Evolutionary conservation across 2,888 invertebrate species (phyloP), one percentile per base, ranked within the genome.

Genomic region (Drosophila austrosaltans): DNA sequence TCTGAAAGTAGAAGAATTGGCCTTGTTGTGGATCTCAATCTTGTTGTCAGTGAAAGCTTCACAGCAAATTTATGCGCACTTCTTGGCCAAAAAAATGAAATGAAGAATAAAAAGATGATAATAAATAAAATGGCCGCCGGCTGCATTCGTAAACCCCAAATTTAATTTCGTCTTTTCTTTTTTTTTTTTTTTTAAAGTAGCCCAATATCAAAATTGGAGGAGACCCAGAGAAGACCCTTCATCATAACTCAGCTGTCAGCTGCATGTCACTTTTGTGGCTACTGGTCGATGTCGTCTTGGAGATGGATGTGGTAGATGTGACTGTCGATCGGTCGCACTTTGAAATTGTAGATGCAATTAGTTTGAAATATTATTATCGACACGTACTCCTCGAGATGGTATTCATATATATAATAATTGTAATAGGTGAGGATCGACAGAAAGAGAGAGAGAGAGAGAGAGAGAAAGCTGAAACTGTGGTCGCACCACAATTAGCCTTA

Each of bases 221-320:
- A 39, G 58, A 16, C 16, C 57, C 36, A 36, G 25, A 36, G 25
- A 53, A 53, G 62, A 57, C 78, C 83, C 79, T 69, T 81, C 71
- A 75, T 83, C 79, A 86, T 85, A 83, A 88, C 84, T 90, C 82
- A 81, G 82, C 86, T 90, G 89, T 90, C 90, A 90, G 85, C 87
- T 77, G 87, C 83, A 80, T 89, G 90, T 87, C 89, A 90, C 90
- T 89, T 89, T 63, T 90, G 90, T 76, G 90, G 90, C 90, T 90
- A 87, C 90, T 82, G 90, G 73, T 79, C 81, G 48, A 48, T 48
- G 22, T 25, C 25, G 5, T 4, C 48, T 48, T 76, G 76, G 77
- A 67, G 67, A 72, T 64, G 69, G 72, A 72, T 64, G 74, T 65
- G 65, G 71, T 73, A 66, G 65, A 36, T 70, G 63, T 72, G 59